Base-by-base conservation (phyloP, 2,113 vertebrate genomes). In the Pseudonaja textilis region DNA sequence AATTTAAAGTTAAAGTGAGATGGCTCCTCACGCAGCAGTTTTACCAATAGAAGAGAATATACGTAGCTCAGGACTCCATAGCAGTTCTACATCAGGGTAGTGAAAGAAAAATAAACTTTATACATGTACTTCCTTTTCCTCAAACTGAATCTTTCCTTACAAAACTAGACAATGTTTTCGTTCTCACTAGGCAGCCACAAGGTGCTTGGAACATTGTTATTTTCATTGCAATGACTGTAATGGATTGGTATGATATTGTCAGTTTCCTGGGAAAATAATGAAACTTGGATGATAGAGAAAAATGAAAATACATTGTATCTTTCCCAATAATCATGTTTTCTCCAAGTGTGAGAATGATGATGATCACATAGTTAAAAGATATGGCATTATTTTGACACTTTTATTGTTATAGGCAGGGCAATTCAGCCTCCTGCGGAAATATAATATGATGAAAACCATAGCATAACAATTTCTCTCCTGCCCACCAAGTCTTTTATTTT, bases 401-500 rank as follows among this genome's bases (percentile, higher is more conserved):
- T n/a, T 74, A 29, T 69, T 55, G 47, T 74, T n/a, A 69, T 2
- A 34, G 45, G 61, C n/a, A 25, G 50, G 74, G 61, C 22, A 90
- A 52, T 87, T 61, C 85, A 59, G 25, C 3, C 52, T 29, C 81
- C 26, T 86, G 81, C 1, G 8, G 85, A 91, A 61, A 61, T 59
- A 59, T 18, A 85, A 57, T 25, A 74, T 47, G 47, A 74, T 56
- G 50, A 47, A 89, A 56, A 54, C 14, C 12, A 47, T 12, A 94
- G 34, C 25, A 92, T 93, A 50, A 90, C 55, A 91, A 94, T 94
- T 87, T 91, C 61, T 90, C 94, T 61, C 23, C 20, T 25, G 39
- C 14, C 6, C 50, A 87, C 16, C 86, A 81, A 92, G 16, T 88
- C 95, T 93, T 93, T 95, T 92, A 14, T 88, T 94, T 94, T 85